Conservation (phyloP, 2,113 vertebrate genomes). For the Channa maculata region DNA sequence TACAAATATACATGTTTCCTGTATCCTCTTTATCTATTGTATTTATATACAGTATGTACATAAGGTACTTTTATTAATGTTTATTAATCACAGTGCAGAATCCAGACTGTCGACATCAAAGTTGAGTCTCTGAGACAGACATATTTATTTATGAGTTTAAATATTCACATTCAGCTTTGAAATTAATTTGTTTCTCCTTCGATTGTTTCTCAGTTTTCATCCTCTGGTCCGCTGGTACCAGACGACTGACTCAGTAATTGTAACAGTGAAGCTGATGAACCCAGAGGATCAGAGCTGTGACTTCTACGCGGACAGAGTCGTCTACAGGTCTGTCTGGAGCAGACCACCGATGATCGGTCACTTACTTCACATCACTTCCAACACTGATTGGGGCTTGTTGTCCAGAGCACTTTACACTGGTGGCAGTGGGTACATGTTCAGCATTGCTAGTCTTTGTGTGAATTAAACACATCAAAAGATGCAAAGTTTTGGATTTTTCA, state of each 20-base stretch:
- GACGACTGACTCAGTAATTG: conserved; percentile 37
- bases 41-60: no score
- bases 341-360: background rate
- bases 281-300: conserved; percentile 75
- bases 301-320: conserved; percentile 71
- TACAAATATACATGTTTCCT: no score
- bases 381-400: background rate
- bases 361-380: background rate
- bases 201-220: conserved; percentile 68
- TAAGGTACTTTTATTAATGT: no score
- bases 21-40: no score
- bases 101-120: no score
- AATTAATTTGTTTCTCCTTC: no score
- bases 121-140: no score
- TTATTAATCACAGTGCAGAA: no score
- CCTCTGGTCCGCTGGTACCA: conserved; percentile 81
- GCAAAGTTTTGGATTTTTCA: no score
- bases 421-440: conserved; percentile 49
- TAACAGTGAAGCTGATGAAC: conserved; percentile 75
- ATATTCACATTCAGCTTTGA: no score
- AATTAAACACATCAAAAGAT: background rate
- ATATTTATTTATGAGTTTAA: no score
- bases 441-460: conserved; percentile 6
- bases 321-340: conserved; percentile 77
- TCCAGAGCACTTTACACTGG: conserved; percentile 34